These are phyloP conservation scores for Clarias laeviceps DNA, from an alignment of 2,797 vertebrate species.

Conservation along the genomic window DNA sequence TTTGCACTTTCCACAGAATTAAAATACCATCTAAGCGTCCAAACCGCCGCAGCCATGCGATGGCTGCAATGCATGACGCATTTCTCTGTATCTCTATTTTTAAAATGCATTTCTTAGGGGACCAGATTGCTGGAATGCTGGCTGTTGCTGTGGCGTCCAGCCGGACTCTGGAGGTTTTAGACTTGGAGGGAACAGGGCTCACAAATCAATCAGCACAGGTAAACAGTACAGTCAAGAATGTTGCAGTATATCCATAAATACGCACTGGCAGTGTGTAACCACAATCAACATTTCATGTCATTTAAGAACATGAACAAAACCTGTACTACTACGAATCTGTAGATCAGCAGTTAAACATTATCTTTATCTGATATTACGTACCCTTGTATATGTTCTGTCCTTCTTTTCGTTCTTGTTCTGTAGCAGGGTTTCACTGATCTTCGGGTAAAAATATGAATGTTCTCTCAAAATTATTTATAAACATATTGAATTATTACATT, in stretches of 20 bases:
- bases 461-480: not conserved
- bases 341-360: not conserved
- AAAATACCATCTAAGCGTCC: conserved; percentile 16
- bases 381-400: not conserved
- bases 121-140: conserved; percentile 88
- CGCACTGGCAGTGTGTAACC: not conserved
- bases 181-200: conserved; percentile 93
- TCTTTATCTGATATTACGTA: not conserved
- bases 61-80: conserved; percentile 17
- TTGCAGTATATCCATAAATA: not conserved
- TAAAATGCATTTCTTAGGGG: conserved; percentile 72
- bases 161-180: conserved; percentile 91
- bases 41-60: conserved; percentile 32
- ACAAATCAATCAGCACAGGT: conserved; percentile 92
- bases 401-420: not conserved
- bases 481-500: not conserved
- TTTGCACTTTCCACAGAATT: conserved; percentile 9
- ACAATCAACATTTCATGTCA: not conserved
- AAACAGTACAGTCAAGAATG: not conserved
- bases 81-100: conserved; percentile 22
- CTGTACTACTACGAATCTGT: not conserved
- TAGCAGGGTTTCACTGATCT: not conserved
- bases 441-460: not conserved
- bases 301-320: not conserved
- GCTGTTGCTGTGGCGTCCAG: conserved; percentile 93